Base-by-base conservation (phyloP, 2,113 vertebrate species). In the Corapipo altera region DNA sequence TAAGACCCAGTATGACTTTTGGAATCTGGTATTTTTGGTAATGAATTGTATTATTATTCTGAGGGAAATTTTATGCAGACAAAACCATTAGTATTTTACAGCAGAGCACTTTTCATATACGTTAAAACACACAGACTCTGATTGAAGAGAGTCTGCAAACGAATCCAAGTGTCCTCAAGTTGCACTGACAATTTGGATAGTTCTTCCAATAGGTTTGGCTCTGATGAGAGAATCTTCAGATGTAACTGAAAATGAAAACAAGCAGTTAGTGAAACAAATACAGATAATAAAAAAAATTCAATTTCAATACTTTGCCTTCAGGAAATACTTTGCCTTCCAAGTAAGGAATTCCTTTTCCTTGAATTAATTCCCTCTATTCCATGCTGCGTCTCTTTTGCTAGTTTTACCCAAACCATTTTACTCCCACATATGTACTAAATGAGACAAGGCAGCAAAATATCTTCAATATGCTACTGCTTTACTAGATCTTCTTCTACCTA, bases 91-190 rank as follows among this genome's bases (percentile, higher is more conserved):
- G 23, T 21, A 61, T 61, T 89, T 98, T 95, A 99, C 49, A 99
- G 97, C 80, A 99, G 97, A 51, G 99, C 99, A 91, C 99, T 99
- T 98, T 99, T 99, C 65, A 98, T 97, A 30, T 99, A 99, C 14
- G 98, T 98, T 97, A 99, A 96, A 82, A 99, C 95, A 97, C 99
- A 99, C 39, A 99, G 97, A 74, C 98, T 99, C 97, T 99, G 99
- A 96, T 98, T 98, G 77, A 99, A 98, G 6, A 99, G 98, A 26
- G 95, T 96, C 35, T 54, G 98, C 88, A 99, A 97, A 95, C 98
- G 97, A 84, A 96, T 97, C 99, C 99, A 99, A 3, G 97, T 98
- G 49, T 98, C 97, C 74, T 99, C 98, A 20, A 99, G 97, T 2
- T 97, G 97, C 4, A 78, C 35, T 13, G 97, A 98, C 66, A 99